Percentiles rank a stretch among this genome's conserved stretches.
phyloP scores from a whole-genome alignment of 2,888 invertebrate genomes.

The Erpobdella octoculata region DNA sequence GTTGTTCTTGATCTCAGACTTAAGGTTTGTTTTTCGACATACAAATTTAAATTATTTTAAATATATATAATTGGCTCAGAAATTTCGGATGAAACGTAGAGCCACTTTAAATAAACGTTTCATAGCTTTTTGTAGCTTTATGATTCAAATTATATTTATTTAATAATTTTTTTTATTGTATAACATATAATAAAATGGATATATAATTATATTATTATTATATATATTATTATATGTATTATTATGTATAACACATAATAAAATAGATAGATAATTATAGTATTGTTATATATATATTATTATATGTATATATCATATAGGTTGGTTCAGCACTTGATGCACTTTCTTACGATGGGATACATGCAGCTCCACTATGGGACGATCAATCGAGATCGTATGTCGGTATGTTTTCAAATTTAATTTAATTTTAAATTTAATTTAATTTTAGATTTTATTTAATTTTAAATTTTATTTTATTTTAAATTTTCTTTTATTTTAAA shows the following conservation, averaged over 20 bases:
- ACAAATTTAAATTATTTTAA: too few relatives aligned
- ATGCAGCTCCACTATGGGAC: constrained; percentile 25
- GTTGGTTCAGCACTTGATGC: constrained; percentile 26
- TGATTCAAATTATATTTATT: too few relatives aligned
- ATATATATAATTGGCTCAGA: too few relatives aligned
- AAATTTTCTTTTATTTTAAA: too few relatives aligned
- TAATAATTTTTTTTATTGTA: background rate
- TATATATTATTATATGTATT: background rate
- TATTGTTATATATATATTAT: too few relatives aligned
- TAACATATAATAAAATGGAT: background rate
- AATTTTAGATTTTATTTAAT: too few relatives aligned
- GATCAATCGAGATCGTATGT: constrained; percentile 3
- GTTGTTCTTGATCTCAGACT: constrained; percentile 18
- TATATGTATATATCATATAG: background rate
- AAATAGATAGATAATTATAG: background rate
- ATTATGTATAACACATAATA: background rate
- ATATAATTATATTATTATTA: background rate
- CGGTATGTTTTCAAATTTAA: constrained; percentile 1
- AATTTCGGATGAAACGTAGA: too few relatives aligned
- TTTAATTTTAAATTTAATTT: background rate
- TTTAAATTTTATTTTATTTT: too few relatives aligned
- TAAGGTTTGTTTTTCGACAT: background rate
- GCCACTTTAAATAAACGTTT: too few relatives aligned
- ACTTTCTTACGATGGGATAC: constrained; percentile 20
- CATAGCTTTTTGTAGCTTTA: too few relatives aligned